Conservation (phyloP, 2,113 vertebrate genomes). For the Dipodomys spectabilis region DNA sequence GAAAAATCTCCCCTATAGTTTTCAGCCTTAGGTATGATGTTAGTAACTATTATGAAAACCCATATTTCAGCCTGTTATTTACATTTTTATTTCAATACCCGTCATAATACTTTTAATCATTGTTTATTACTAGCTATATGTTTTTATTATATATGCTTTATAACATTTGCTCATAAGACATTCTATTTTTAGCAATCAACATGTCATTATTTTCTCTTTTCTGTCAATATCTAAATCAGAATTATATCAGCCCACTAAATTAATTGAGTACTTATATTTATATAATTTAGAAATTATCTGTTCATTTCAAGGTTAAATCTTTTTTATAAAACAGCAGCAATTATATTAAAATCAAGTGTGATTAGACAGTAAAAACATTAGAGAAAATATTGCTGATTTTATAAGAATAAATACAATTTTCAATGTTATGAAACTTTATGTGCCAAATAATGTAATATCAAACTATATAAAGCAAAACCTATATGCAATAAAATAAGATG, state of each 20-base stretch:
- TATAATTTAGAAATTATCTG: constrained; percentile 47
- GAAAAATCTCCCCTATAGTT: background rate
- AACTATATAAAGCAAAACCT: constrained; percentile 69
- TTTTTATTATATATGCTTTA: background rate
- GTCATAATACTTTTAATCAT: background rate
- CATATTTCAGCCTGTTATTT: background rate
- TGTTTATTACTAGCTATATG: constrained; percentile 11
- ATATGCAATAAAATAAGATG: constrained; percentile 58
- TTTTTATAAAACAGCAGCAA: background rate
- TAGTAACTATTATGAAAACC: background rate
- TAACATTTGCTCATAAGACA: background rate
- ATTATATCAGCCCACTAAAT: constrained; percentile 53
- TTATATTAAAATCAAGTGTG: constrained; percentile 40
- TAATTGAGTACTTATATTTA: constrained; percentile 43
- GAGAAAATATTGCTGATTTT: constrained; percentile 36
- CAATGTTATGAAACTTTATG: constrained; percentile 63
- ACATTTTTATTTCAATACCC: background rate
- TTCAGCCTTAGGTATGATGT: background rate
- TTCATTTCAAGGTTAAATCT: constrained; percentile 40
- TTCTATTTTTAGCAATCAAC: constrained; percentile 20
- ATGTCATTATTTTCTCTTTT: constrained; percentile 29
- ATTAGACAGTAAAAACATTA: constrained; percentile 23
- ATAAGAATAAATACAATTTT: constrained; percentile 61
- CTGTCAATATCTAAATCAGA: constrained; percentile 44
- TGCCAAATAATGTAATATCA: constrained; percentile 62